These are phyloP conservation scores for Steatornis caripensis DNA, from an alignment of 2,113 vertebrate genomes.

Conservation along the genomic window DNA sequence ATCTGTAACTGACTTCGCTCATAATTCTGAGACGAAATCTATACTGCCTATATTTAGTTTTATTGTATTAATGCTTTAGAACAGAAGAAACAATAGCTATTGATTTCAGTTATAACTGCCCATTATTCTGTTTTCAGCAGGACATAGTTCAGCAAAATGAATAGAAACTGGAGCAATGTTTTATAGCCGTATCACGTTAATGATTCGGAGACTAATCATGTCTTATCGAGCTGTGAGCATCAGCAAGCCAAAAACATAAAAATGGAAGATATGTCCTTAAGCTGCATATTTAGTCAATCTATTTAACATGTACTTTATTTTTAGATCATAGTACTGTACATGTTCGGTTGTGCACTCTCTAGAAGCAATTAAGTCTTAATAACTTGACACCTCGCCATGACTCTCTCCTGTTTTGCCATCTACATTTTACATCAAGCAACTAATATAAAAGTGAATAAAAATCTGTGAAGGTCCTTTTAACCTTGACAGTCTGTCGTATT, in stretches of 20 bases:
- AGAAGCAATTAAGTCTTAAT: slow-evolving; percentile 27
- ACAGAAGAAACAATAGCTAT: not conserved
- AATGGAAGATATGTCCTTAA: not conserved
- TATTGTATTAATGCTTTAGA: not conserved
- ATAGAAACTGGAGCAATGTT: not conserved
- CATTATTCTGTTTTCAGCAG: not conserved
- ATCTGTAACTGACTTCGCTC: not conserved
- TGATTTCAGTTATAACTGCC: not conserved
- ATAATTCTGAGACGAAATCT: not conserved
- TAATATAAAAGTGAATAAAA: not conserved
- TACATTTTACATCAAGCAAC: not conserved
- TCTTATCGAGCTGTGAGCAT: not conserved
- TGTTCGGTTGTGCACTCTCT: not conserved
- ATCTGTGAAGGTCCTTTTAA: slow-evolving; percentile 15
- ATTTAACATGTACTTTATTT: not conserved
- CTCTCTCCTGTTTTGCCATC: not conserved
- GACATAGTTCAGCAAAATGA: not conserved
- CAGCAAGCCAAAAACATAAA: not conserved
- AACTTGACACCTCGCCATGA: not conserved
- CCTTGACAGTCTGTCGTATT: not conserved
- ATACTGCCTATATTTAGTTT: not conserved
- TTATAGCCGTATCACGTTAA: not conserved
- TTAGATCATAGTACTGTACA: not conserved
- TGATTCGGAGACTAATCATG: not conserved
- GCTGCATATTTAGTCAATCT: not conserved